These are phyloP conservation scores for Aproaerema taeniolella DNA, from an alignment of 2,888 invertebrate species.

Conservation along the genomic window DNA sequence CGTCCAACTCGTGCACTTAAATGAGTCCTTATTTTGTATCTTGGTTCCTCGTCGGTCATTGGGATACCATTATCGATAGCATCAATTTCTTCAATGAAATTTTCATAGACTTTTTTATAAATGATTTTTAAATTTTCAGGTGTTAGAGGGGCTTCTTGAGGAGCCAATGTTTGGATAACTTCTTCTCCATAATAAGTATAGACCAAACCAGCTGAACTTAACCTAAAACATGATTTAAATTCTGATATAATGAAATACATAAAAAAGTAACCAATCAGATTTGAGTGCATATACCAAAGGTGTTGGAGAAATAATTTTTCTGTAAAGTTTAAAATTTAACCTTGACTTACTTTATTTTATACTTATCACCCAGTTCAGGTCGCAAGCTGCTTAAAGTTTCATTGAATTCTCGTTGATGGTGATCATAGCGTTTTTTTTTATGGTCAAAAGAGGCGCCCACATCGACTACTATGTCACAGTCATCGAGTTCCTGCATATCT, in stretches of 20 bases:
- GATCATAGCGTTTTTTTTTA: conserved; percentile 88
- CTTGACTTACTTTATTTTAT: conserved; percentile 77
- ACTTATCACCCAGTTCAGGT: conserved; percentile 78
- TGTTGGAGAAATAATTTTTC: too few species aligned
- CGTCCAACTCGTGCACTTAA: conserved; percentile 85
- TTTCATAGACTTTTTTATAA: conserved; percentile 87
- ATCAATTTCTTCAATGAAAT: conserved; percentile 95
- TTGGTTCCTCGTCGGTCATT: conserved; percentile 84
- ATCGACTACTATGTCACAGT: conserved; percentile 96
- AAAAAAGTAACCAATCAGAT: not conserved
- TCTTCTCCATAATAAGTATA: conserved; percentile 93
- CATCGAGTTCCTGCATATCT: conserved; percentile 78
- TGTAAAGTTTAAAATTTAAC: too few species aligned
- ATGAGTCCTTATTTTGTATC: conserved; percentile 87
- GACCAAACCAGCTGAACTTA: conserved; percentile 96
- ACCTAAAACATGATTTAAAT: conserved; percentile 72
- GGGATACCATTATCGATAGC: conserved; percentile 98
- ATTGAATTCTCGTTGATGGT: conserved; percentile 91
- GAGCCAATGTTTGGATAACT: conserved; percentile 80
- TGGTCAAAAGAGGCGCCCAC: conserved; percentile 93
- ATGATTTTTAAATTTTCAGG: conserved; percentile 74
- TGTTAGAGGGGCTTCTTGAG: conserved; percentile 50
- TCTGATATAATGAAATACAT: conserved; percentile 3
- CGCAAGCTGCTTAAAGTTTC: conserved; percentile 81
- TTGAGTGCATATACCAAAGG: too few species aligned